Conservation (phyloP, 1,140 invertebrate genomes). For the Bathynomus jamesi region DNA sequence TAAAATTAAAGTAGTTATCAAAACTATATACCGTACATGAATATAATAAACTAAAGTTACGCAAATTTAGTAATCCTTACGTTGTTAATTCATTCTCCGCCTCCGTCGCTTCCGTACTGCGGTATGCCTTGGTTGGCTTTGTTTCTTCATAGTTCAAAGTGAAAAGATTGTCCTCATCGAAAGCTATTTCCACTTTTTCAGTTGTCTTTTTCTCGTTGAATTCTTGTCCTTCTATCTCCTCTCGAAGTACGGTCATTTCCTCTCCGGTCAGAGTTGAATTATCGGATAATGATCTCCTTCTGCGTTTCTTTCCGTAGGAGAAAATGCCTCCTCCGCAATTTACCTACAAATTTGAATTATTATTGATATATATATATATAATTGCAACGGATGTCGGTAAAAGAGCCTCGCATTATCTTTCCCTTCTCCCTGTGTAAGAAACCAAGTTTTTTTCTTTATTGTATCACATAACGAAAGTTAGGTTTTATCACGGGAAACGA, state of each 20-base stretch:
- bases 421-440: too few relatives aligned
- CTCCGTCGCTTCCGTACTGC: too few relatives aligned
- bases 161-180: neutral
- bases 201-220: neutral
- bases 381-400: neutral
- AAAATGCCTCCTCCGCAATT: conserved; percentile 25
- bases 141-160: neutral
- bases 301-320: conserved; percentile 28
- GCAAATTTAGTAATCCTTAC: too few relatives aligned
- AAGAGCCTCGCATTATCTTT: neutral
- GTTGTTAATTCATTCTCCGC: too few relatives aligned
- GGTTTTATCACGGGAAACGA: neutral
- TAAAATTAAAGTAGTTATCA: too few relatives aligned
- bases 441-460: too few relatives aligned
- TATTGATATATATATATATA: neutral
- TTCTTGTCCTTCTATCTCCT: too few relatives aligned
- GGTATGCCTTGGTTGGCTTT: neutral
- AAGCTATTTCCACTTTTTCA: neutral
- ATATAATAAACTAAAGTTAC: too few relatives aligned
- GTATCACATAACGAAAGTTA: neutral
- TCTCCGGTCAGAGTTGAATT: neutral
- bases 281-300: neutral
- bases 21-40: too few relatives aligned
- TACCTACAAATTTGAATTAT: conserved; percentile 10
- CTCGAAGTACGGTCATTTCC: conserved; percentile 18